Conservation (phyloP, 2,888 invertebrate genomes). For the Synergus itoensis region DNA sequence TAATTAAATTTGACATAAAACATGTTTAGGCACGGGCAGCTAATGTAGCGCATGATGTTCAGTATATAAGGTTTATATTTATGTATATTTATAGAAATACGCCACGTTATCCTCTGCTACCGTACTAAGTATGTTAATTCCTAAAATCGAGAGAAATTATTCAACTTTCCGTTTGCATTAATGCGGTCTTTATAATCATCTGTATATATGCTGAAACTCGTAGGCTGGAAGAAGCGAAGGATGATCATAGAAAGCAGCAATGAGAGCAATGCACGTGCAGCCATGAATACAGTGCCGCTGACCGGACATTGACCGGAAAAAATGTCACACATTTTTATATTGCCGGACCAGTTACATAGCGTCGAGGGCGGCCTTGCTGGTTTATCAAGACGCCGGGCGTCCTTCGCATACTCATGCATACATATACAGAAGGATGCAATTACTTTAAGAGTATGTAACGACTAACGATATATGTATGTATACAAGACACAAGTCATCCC, state of each 20-base stretch:
- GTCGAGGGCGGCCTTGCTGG: slow-evolving; percentile 45
- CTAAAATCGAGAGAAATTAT: background rate
- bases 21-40: too few relatives aligned
- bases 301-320: slow-evolving; percentile 67
- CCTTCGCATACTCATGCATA: slow-evolving; percentile 32
- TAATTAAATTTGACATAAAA: too few relatives aligned
- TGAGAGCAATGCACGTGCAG: slow-evolving; percentile 53
- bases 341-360: slow-evolving; percentile 49
- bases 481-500: slow-evolving; percentile 16
- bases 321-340: slow-evolving; percentile 61
- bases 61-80: too few relatives aligned
- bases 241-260: slow-evolving; percentile 42
- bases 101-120: too few relatives aligned
- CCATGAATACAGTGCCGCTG: slow-evolving; percentile 53
- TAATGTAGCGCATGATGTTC: too few relatives aligned
- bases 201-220: background rate
- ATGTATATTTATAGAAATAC: too few relatives aligned
- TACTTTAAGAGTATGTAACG: background rate
- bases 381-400: slow-evolving; percentile 36
- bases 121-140: background rate
- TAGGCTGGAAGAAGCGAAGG: slow-evolving; percentile 33
- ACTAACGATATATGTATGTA: slow-evolving; percentile 16
- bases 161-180: background rate
- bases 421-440: slow-evolving; percentile 20
- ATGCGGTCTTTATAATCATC: background rate